phyloP scores from a whole-genome alignment of 2,888 invertebrate genomes.

The Pinctada fucata region DNA sequence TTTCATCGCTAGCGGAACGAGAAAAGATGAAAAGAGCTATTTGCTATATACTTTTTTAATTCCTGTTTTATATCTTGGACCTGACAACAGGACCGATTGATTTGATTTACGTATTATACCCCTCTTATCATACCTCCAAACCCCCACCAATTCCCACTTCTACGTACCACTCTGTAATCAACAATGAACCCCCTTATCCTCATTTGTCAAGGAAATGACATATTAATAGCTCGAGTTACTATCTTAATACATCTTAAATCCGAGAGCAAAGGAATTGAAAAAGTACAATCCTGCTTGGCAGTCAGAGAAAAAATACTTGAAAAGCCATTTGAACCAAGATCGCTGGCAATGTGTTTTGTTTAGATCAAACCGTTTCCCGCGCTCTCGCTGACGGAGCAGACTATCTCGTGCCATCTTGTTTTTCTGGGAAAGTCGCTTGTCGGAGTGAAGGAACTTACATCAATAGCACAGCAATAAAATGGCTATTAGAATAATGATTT shows the following conservation, averaged over 20 bases:
- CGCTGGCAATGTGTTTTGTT: conserved; percentile 1
- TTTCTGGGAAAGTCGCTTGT: background rate
- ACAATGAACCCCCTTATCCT: background rate
- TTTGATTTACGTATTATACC: background rate
- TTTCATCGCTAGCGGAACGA: background rate
- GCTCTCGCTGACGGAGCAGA: background rate
- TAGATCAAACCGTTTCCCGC: conserved; percentile 3
- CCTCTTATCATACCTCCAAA: background rate
- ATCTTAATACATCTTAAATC: conserved; percentile 1
- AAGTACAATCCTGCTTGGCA: background rate
- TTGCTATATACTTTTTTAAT: background rate
- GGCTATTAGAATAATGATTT: background rate
- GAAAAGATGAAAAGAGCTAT: background rate
- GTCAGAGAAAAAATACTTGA: background rate
- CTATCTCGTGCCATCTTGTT: background rate
- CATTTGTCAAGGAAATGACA: conserved; percentile 1
- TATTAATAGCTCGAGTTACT: background rate
- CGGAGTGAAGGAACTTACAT: background rate
- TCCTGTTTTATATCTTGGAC: background rate
- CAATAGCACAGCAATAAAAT: background rate
- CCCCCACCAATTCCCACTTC: background rate
- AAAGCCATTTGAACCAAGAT: background rate
- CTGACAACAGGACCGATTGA: background rate
- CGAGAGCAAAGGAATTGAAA: background rate
- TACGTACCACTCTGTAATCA: background rate